phyloP scores from a whole-genome alignment of 2,797 vertebrate species.

The Falco biarmicus region DNA sequence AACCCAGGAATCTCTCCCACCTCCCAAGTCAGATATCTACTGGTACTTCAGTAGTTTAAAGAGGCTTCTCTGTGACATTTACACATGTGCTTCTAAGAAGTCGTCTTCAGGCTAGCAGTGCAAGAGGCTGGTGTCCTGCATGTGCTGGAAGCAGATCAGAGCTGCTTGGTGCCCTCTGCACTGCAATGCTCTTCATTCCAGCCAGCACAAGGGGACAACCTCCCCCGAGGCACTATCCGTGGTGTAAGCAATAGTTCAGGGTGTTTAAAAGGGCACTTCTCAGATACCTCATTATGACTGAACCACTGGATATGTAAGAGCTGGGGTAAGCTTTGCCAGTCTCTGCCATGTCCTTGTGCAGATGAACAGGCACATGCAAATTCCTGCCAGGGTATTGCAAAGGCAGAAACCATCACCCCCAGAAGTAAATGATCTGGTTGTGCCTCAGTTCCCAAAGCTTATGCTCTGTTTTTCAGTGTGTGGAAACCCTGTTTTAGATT shows the following conservation, averaged over 20 bases:
- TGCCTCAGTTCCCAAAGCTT: neutral
- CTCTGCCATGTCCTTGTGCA: neutral
- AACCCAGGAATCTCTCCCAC: neutral
- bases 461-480: neutral
- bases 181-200: neutral
- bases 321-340: neutral
- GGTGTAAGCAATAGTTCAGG: neutral
- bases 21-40: neutral
- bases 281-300: neutral
- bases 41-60: neutral
- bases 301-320: neutral
- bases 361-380: neutral
- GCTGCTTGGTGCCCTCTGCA: neutral
- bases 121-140: neutral
- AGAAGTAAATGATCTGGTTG: neutral
- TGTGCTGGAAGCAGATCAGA: neutral
- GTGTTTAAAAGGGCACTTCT: neutral
- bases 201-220: rapidly evolving
- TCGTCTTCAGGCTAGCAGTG: neutral
- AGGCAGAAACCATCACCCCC: neutral
- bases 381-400: neutral
- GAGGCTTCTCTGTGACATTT: neutral
- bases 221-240: neutral
- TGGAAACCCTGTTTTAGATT: neutral
- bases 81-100: neutral